Evolutionary conservation across 2,113 vertebrate species (phyloP), one percentile per base, ranked within the genome.

Genomic region (Hippoglossus stenolepis): DNA sequence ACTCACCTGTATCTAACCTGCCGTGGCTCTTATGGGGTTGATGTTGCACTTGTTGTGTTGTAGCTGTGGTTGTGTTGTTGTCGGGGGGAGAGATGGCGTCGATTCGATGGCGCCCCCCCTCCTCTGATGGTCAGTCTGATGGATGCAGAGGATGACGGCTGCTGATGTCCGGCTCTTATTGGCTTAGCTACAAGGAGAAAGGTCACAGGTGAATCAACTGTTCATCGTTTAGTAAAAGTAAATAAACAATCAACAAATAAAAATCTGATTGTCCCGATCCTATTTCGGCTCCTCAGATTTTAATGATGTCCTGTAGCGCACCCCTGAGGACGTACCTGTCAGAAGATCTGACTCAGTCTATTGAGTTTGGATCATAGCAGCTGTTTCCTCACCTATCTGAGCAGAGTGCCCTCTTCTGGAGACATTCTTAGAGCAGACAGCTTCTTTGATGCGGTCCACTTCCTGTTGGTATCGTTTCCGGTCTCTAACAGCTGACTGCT

Each of bases 361-460:
- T 51, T 26, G 5, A 11, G 6, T 56, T 43, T 47, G 45, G 45
- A 47, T 47, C 12, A 14, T 4, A 13, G 15, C 14, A 47, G 15
- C 4, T 12, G 13, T 57, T 6, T 56, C 28, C 75, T 76, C 83
- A 98, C 97, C 97, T 0, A 99, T 99, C 78, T 98, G 97, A 62
- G 97, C 96, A 0, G 96, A 95, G 85, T 96, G 95, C 2, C 94
- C 96, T 83, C 96, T 94, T 84, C 95, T 92, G 75, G 95, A 95
- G 87, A 96, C 93, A 84, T 96, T 96, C 85, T 97, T 97, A 84
- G 96, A 95, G 13, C 95, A 92, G 40, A 98, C 95, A 0, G 94
- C 95, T 87, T 99, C 97, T 90, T 98, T 98, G 83, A 98, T 97
- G 82, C 96, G 97, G 71, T 99, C 97, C 45, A 99, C 97, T 90